Base-by-base conservation (phyloP, 2,888 invertebrate species). In the Nomada fucata region DNA sequence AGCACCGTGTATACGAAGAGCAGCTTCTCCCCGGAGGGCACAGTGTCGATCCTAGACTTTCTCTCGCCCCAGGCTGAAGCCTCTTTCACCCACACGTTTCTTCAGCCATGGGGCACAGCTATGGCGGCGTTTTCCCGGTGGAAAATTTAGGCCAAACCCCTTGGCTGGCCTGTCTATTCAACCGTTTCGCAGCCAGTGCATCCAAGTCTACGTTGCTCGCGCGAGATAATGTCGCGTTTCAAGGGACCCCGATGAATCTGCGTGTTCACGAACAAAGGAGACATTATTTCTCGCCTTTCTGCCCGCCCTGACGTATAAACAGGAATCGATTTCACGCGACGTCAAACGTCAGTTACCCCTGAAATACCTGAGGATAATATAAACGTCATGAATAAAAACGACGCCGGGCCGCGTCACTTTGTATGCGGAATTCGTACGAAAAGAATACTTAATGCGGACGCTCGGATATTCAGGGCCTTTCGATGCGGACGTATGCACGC, bases 141-240 rank as follows among this genome's bases (percentile, higher is more conserved):
- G 60, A 74, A 83, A 88, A 88, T 88, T 88, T 82, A 86, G 85
- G 83, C 74, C 86, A 86, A 63, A 79, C 83, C 50, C 79, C 55
- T 36, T 36, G 73, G 55, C 42, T 57, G 42, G 26, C 18, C 64
- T 57, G 70, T 71, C 79, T 76, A 84, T 88, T 83, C 84, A 87
- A 59, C 23, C 60, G 67, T 67, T 57, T 36, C 9, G 50, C 50
- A 20, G 23, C 15, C 11, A 3, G 13, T 47, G 20, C 50, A 36
- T 60, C 60, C 50, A 29, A 52, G 60, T 26, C 47, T 18, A 20
- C 7, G 44, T 13, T 18, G 60, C 20, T 36, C 10, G 53, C 65
- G 70, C 65, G 60, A 60, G 52, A 53, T 65, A 47, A 29, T 53
- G 59, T 60, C 53, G 61, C 61, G 71, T 78, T 86, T 78, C 65